Conservation (phyloP, 2,797 vertebrate genomes). For the Myotis vivesi region DNA sequence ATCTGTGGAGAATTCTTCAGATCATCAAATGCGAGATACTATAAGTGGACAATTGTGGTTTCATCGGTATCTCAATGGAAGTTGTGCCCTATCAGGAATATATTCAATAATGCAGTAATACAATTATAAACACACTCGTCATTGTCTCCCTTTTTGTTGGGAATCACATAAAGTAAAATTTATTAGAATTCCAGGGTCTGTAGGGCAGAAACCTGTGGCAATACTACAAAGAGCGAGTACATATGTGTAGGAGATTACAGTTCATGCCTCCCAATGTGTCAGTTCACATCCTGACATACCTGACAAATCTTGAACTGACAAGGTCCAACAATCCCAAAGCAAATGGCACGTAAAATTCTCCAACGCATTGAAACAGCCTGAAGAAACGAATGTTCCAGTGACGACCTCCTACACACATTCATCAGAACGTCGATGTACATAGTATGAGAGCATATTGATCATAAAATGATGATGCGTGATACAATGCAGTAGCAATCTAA, state of each 20-base stretch:
- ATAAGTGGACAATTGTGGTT: not conserved
- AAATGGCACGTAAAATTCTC: not conserved
- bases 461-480: accelerated
- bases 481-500: not conserved
- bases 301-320: not conserved
- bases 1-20: not conserved
- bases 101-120: not conserved
- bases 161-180: not conserved
- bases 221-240: not conserved
- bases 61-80: not conserved
- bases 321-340: not conserved
- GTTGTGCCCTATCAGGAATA: not conserved
- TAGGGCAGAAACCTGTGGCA: not conserved
- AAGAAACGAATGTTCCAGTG: not conserved
- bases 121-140: not conserved
- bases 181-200: not conserved
- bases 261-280: not conserved
- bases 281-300: not conserved
- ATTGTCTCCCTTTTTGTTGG: not conserved
- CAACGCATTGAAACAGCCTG: not conserved
- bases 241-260: accelerated
- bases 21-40: not conserved
- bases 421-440: not conserved
- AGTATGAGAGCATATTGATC: not conserved
- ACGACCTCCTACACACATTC: not conserved